These are phyloP conservation scores for Nerophis lumbriciformis DNA, from an alignment of 2,113 vertebrate genomes.

Conservation along the genomic window DNA sequence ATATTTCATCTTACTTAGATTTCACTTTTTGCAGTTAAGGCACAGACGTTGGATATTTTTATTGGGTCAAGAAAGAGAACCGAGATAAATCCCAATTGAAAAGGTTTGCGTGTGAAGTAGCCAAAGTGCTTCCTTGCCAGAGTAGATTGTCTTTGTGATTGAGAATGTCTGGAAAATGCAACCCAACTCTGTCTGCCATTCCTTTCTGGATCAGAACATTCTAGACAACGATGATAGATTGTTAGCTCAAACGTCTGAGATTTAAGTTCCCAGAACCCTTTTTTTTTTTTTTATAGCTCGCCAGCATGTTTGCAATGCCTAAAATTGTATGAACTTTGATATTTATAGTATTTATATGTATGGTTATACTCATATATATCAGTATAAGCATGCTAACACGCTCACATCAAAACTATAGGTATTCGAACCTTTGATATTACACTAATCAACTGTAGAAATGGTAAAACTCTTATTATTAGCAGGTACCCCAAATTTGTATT, in stretches of 20 bases:
- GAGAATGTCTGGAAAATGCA: conserved; percentile 68
- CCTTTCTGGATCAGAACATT: conserved; percentile 54
- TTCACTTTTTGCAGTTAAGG: conserved; percentile 5
- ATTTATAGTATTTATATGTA: too few relatives aligned
- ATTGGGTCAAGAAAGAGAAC: conserved; percentile 1
- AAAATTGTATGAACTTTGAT: too few relatives aligned
- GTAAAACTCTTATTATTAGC: too few relatives aligned
- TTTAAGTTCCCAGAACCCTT: too few relatives aligned
- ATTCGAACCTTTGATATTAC: too few relatives aligned
- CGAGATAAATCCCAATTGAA: conserved; percentile 40
- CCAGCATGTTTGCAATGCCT: too few relatives aligned
- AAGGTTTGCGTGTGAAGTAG: conserved; percentile 51
- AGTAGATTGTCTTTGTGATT: conserved; percentile 67
- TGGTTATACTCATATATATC: too few relatives aligned
- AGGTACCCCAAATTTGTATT: not conserved
- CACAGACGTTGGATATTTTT: conserved; percentile 42
- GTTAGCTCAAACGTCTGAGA: not conserved
- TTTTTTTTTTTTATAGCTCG: too few relatives aligned
- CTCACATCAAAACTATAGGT: too few relatives aligned
- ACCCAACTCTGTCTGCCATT: conserved; percentile 32
- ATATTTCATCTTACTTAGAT: too few relatives aligned
- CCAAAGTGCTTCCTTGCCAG: conserved; percentile 48
- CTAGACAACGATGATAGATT: conserved; percentile 50
- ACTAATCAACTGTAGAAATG: too few relatives aligned
- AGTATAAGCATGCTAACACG: too few relatives aligned